A percentile compares a stretch with the other conserved stretches of the same genome.
phyloP scores from a whole-genome alignment of 2,113 vertebrate genomes.

The Aix galericulata region DNA sequence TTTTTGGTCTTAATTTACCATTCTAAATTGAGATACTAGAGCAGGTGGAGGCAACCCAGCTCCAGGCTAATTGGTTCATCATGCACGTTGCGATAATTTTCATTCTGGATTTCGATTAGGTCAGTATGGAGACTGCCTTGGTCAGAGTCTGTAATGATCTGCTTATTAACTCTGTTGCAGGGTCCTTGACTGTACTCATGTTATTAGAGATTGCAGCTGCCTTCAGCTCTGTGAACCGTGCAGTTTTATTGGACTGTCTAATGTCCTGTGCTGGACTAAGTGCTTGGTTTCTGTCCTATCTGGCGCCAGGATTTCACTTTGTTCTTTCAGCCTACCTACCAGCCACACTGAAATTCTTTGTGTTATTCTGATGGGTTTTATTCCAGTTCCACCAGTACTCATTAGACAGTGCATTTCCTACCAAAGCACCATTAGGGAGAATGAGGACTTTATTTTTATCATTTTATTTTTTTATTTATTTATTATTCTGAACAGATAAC shows the following conservation, averaged over 20 bases:
- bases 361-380: neutral
- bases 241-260: slow-evolving; percentile 70
- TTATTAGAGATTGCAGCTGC: slow-evolving; percentile 77
- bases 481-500: neutral
- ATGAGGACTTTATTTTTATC: too few species aligned
- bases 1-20: slow-evolving; percentile 70
- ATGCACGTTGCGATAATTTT: slow-evolving; percentile 75
- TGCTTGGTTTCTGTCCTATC: slow-evolving; percentile 46
- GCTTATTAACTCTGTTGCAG: slow-evolving; percentile 80
- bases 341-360: neutral
- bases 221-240: slow-evolving; percentile 70
- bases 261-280: slow-evolving; percentile 52
- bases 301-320: slow-evolving; percentile 12
- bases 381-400: neutral
- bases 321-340: slow-evolving; percentile 1
- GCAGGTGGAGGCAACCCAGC: slow-evolving; percentile 73
- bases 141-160: slow-evolving; percentile 81
- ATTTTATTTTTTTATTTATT: neutral
- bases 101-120: slow-evolving; percentile 81
- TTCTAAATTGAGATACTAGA: slow-evolving; percentile 75
- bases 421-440: neutral
- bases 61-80: slow-evolving; percentile 80
- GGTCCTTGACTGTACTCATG: slow-evolving; percentile 75
- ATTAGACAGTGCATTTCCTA: neutral
- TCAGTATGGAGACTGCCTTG: slow-evolving; percentile 79